Percentiles rank a stretch among this genome's conserved stretches.
These are phyloP conservation scores for Meda fulgida DNA, from an alignment of 2,797 vertebrate genomes.

Conservation along the genomic window DNA sequence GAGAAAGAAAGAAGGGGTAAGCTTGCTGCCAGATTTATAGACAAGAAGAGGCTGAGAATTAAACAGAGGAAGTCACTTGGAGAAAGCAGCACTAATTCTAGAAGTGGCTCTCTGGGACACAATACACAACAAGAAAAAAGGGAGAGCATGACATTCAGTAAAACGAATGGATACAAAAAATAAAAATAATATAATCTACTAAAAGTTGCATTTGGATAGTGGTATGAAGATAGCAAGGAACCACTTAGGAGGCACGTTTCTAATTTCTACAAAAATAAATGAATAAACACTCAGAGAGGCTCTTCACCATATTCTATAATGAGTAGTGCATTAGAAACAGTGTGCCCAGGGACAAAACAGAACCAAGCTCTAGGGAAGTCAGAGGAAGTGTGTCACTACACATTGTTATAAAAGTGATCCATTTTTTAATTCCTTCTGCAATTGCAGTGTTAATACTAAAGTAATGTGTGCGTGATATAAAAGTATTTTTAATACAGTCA, in stretches of 20 bases:
- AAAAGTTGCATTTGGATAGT: constrained; percentile 19
- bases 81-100: constrained; percentile 30
- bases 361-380: constrained; percentile 26
- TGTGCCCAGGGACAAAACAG: neutral
- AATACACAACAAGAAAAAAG: neutral
- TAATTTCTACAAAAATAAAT: constrained; percentile 43
- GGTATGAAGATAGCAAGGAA: neutral
- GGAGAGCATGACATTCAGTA: neutral
- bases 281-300: constrained; percentile 49
- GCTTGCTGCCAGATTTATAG: constrained; percentile 15
- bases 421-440: neutral
- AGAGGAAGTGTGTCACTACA: neutral
- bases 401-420: neutral
- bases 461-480: neutral
- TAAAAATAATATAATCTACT: neutral
- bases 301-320: constrained; percentile 48
- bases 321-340: constrained; percentile 46
- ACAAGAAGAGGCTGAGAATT: neutral
- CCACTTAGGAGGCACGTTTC: constrained; percentile 22
- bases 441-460: neutral
- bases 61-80: constrained; percentile 15
- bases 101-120: neutral
- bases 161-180: neutral
- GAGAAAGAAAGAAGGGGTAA: neutral
- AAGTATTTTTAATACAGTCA: neutral